Conservation (phyloP, 92 coral and sea anemone genomes). For the Zoanthus sociatus region DNA sequence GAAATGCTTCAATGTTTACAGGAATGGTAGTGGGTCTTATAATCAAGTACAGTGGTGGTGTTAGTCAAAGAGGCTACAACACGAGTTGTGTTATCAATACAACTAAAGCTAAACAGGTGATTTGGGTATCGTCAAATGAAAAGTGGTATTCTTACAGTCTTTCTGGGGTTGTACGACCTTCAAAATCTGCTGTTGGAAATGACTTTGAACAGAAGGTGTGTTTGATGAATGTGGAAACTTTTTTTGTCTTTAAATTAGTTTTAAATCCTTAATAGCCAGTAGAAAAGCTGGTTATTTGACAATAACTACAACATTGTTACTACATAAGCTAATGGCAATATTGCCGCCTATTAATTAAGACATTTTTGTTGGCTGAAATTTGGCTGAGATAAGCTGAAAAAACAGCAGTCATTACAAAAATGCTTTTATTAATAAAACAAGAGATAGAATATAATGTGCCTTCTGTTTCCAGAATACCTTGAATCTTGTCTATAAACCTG, state of each 20-base stretch:
- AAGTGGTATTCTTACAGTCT: conserved; percentile 79
- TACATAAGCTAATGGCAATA: too few species aligned
- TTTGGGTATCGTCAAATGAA: conserved; percentile 79
- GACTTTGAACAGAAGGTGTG: conserved; percentile 92
- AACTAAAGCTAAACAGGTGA: conserved; percentile 70
- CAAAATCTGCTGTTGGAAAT: conserved; percentile 59
- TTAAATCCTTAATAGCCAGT: neutral
- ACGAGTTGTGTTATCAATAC: conserved; percentile 62
- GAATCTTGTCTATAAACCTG: too few species aligned
- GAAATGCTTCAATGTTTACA: conserved; percentile 1
- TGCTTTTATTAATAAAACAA: too few species aligned
- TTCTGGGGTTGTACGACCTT: conserved; percentile 71
- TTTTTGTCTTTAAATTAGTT: neutral
- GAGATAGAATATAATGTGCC: too few species aligned
- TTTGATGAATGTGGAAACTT: neutral
- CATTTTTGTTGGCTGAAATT: too few species aligned
- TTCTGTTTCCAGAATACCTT: too few species aligned
- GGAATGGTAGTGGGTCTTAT: conserved; percentile 91
- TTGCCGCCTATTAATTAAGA: too few species aligned
- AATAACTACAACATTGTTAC: too few species aligned
- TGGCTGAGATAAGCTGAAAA: too few species aligned
- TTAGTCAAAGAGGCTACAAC: conserved; percentile 61
- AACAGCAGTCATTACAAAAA: too few species aligned
- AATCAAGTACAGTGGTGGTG: conserved; percentile 85
- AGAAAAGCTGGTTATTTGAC: too few species aligned